These are phyloP conservation scores for Halocynthia aurantium DNA, from an alignment of 23 tunicate species.

Conservation along the genomic window DNA sequence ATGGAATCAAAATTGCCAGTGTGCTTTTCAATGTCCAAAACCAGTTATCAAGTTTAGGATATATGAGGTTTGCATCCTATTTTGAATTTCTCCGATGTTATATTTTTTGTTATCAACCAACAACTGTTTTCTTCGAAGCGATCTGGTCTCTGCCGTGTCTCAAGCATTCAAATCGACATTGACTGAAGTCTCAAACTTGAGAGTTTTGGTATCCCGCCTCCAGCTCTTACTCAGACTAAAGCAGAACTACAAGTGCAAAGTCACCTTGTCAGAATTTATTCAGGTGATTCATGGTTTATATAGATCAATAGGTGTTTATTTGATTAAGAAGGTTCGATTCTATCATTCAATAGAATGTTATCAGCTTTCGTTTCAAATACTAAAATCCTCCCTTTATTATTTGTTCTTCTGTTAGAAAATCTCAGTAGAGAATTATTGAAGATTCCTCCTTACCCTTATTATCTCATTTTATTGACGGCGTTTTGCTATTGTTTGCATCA, in stretches of 20 bases:
- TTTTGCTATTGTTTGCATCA: neutral
- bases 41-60: neutral
- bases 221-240: conserved; percentile 30
- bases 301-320: too few relatives aligned
- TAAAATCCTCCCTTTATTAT: too few relatives aligned
- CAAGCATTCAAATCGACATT: conserved; percentile 29
- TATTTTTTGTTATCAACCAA: neutral
- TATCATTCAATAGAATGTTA: too few relatives aligned
- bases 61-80: neutral
- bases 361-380: too few relatives aligned
- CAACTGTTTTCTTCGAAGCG: conserved; percentile 4
- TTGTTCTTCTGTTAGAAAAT: too few relatives aligned
- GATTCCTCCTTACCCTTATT: neutral
- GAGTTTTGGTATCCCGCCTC: conserved; percentile 43
- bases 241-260: conserved; percentile 38
- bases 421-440: too few relatives aligned
- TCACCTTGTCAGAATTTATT: conserved; percentile 50
- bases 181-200: conserved; percentile 41
- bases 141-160: conserved; percentile 34
- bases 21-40: conserved; percentile 57
- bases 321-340: too few relatives aligned
- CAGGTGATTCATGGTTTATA: conserved; percentile 29
- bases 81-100: neutral
- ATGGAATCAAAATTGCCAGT: conserved; percentile 67
- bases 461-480: neutral